A percentile compares a stretch with the other conserved stretches of the same genome.
phyloP scores from a whole-genome alignment of 2,113 vertebrate species.

The Aegypius monachus region DNA sequence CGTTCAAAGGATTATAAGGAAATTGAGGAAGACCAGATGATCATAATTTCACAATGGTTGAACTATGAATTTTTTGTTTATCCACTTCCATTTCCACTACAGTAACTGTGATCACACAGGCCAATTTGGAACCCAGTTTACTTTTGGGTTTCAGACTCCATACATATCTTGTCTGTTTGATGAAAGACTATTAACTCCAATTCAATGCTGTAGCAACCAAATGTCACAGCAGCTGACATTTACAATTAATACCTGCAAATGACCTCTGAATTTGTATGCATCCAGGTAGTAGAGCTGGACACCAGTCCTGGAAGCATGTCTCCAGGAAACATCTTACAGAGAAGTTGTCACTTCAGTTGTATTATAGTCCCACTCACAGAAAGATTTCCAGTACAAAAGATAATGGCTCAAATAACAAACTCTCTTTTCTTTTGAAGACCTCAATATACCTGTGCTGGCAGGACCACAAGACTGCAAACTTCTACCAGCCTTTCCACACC shows the following conservation, averaged over 20 bases:
- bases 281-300: neutral
- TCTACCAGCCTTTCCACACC: neutral
- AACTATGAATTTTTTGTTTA: neutral
- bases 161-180: neutral
- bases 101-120: neutral
- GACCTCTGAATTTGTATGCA: neutral
- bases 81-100: neutral
- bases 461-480: neutral
- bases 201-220: neutral
- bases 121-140: neutral
- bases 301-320: rapidly evolving
- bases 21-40: neutral
- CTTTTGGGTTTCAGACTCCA: neutral
- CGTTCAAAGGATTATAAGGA: neutral
- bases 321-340: neutral
- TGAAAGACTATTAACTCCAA: neutral
- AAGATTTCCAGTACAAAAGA: neutral
- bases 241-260: neutral
- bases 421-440: neutral
- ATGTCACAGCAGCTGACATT: neutral
- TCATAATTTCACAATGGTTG: neutral
- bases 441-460: neutral
- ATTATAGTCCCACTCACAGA: neutral
- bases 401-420: neutral
- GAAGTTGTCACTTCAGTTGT: neutral